Evolutionary conservation across 2,888 invertebrate species (phyloP).

Genomic region (Muscina levida): DNA sequence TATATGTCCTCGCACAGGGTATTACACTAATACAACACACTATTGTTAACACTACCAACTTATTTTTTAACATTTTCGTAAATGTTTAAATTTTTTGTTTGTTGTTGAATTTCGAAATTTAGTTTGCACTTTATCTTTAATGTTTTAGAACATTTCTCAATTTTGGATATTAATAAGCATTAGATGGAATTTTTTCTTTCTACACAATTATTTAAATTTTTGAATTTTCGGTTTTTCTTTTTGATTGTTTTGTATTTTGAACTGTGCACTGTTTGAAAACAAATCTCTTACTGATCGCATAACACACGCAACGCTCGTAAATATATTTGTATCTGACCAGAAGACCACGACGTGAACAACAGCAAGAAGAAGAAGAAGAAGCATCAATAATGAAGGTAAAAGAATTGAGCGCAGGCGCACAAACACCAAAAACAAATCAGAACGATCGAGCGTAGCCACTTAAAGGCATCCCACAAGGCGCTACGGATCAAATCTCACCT

Average conservation of each 20-base stretch:
- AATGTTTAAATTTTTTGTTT: not conserved
- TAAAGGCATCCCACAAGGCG: slow-evolving; percentile 49
- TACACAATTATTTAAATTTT: slow-evolving; percentile 31
- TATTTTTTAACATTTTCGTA: not conserved
- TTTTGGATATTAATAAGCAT: no score
- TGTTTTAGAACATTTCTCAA: no score
- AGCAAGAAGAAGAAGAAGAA: not conserved
- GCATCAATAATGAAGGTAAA: slow-evolving; percentile 5
- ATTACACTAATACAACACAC: slow-evolving; percentile 32
- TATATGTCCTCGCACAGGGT: slow-evolving; percentile 23
- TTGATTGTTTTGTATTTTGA: slow-evolving; percentile 42
- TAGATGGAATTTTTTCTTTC: no score
- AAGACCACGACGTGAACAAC: not conserved
- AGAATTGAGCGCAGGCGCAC: slow-evolving; percentile 27
- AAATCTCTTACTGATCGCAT: slow-evolving; percentile 64
- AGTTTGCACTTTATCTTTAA: no score
- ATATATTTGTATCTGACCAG: slow-evolving; percentile 41
- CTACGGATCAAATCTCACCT: slow-evolving; percentile 7
- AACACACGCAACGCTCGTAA: slow-evolving; percentile 54
- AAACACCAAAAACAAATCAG: slow-evolving; percentile 57
- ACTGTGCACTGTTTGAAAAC: slow-evolving; percentile 57
- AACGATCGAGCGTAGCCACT: slow-evolving; percentile 47
- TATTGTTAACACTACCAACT: slow-evolving; percentile 43
- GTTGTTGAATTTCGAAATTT: not conserved
- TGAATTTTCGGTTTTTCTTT: no score